Base-by-base conservation (phyloP, 2,113 vertebrate species). In the Oceanodroma tethys region DNA sequence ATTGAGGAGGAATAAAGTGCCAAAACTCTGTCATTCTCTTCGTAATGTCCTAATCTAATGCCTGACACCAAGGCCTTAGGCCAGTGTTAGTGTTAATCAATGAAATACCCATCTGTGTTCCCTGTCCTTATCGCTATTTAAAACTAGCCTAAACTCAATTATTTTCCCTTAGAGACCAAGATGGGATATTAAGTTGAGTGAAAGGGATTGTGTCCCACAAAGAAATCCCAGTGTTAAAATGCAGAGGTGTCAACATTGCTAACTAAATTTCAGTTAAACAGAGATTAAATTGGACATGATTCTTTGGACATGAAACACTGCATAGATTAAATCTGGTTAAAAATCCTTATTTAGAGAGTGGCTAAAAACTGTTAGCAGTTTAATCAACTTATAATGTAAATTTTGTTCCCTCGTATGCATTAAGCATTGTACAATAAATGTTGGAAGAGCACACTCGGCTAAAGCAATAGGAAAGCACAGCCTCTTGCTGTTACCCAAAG, bases 111-210 rank as follows among this genome's bases (percentile, higher is more conserved):
- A 99, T 99, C 99, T 99, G 99, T 99, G 99, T 99, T 98, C 98
- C 98, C 98, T 98, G 98, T 99, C 99, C 98, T 99, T 99, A 99
- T 99, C 98, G 98, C 99, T 99, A 99, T 99, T 99, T 99, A 99
- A 99, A 99, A 98, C 99, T 99, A 98, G 98, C 99, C 99, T 99
- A 99, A 99, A 99, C 99, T 99, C 99, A 99, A 99, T 99, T 99
- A 99, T 99, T 99, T 99, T 99, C 98, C 98, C 99, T 99, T 98
- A 99, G 99, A 99, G 98, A 99, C 99, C 99, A 99, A 99, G 99
- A 99, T 98, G 99, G 99, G 99, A 99, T 99, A 99, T 99, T 99
- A 99, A 98, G 98, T 99, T 98, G 99, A 98, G 98, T 99, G 99
- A 99, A 99, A 99, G 98, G 98, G 98, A 98, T 98, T 99, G 98